phyloP scores from a whole-genome alignment of 2,888 invertebrate species.

The Spilosoma lubricipeda region DNA sequence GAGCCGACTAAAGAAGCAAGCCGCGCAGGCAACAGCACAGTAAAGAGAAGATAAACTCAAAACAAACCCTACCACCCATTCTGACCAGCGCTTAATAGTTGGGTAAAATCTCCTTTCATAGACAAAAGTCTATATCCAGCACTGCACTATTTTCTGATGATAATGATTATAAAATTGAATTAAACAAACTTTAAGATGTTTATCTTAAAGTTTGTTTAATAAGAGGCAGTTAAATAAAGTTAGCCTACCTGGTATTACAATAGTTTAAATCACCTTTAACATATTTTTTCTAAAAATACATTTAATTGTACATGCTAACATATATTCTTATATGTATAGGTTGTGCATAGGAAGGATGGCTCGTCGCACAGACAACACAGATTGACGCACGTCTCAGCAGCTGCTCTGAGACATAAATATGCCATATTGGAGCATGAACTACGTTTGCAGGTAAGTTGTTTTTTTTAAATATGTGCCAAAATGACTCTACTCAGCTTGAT shows the following conservation, averaged over 20 bases:
- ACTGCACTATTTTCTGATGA: too few relatives aligned
- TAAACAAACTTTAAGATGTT: neutral
- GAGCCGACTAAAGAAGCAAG: too few relatives aligned
- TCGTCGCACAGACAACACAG: conserved; percentile 70
- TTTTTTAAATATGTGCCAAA: too few relatives aligned
- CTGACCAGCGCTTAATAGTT: too few relatives aligned
- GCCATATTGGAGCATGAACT: conserved; percentile 83
- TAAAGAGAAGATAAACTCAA: too few relatives aligned
- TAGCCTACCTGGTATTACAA: neutral
- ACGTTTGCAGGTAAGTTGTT: conserved; percentile 73
- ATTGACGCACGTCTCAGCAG: conserved; percentile 76
- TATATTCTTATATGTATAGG: conserved; percentile 58
- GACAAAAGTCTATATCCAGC: too few relatives aligned
- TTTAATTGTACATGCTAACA: conserved; percentile 19
- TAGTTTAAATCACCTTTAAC: neutral
- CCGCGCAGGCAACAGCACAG: too few relatives aligned
- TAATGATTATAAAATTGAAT: neutral
- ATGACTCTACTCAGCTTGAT: too few relatives aligned
- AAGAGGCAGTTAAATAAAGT: neutral
- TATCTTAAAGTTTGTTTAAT: too few relatives aligned
- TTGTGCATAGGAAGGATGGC: conserved; percentile 79
- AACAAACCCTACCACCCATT: too few relatives aligned
- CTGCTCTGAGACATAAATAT: conserved; percentile 81
- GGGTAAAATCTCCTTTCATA: too few relatives aligned
- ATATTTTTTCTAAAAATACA: neutral